A percentile compares a stretch with the other conserved stretches of the same genome.
These are phyloP conservation scores for Sorex maritimensis DNA, from an alignment of 2,797 vertebrate species.

Conservation along the genomic window DNA sequence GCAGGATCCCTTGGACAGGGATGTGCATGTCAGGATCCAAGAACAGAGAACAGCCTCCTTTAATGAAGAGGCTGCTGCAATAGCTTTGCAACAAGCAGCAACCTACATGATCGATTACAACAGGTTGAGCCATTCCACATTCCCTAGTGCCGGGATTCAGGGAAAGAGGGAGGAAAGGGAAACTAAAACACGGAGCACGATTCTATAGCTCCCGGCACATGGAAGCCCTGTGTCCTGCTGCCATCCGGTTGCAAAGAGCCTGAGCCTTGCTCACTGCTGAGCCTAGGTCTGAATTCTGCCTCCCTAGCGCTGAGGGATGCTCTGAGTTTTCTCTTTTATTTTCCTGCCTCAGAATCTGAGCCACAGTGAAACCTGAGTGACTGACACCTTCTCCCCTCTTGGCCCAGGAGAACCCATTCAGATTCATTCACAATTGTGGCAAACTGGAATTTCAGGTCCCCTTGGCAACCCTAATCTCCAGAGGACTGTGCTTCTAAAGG, in stretches of 20 bases:
- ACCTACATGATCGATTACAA: conserved; percentile 90
- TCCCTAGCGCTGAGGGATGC: conserved; percentile 76
- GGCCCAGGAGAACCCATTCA: conserved; percentile 75
- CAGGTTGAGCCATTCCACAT: conserved; percentile 89
- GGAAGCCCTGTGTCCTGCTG: conserved; percentile 11
- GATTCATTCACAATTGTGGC: conserved; percentile 84
- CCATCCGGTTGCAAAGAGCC: conserved; percentile 39
- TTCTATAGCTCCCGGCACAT: background rate
- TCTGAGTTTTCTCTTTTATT: conserved; percentile 82
- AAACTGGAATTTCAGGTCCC: conserved; percentile 89
- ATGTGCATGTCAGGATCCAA: conserved; percentile 82
- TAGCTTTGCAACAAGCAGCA: conserved; percentile 91
- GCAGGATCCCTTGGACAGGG: conserved; percentile 27
- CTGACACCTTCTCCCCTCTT: conserved; percentile 82
- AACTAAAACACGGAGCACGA: conserved; percentile 69
- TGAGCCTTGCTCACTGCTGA: conserved; percentile 26
- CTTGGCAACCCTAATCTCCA: conserved; percentile 65
- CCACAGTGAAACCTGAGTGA: conserved; percentile 63
- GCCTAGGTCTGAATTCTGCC: conserved; percentile 71
- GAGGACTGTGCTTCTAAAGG: conserved; percentile 79
- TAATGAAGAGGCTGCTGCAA: conserved; percentile 92
- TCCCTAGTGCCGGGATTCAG: conserved; percentile 90
- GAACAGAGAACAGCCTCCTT: conserved; percentile 74
- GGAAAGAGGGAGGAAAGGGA: conserved; percentile 55
- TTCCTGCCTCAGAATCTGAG: conserved; percentile 78